Base-by-base conservation (phyloP, 2,113 vertebrate genomes). In the Etheostoma cragini region DNA sequence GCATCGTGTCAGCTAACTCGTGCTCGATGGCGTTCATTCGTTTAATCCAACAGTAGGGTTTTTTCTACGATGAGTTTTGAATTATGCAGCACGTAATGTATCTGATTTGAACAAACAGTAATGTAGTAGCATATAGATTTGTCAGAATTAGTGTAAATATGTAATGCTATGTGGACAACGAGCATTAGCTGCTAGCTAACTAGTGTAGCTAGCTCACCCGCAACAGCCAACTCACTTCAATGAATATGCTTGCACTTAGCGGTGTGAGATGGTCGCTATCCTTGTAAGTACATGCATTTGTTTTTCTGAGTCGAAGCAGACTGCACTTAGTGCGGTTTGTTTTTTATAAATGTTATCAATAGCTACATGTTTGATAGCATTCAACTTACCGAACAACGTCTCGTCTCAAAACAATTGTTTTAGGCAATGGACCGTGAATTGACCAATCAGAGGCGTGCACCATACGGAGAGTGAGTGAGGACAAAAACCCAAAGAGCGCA, bases 361-460 rank as follows among this genome's bases (percentile, higher is more conserved):
- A 47, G 54, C 26, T 13, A 47, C 2, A 13, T 38, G 38, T 64
- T 63, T 15, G 4, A 3, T 76, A 69, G 52, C 45, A 19, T 69
- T 42, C 54, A 33, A 89, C 84, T 87, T 17, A 93, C 92, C 22
- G 73, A 42, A 3, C 0, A 13, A 79, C 80, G 89, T 66, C 63
- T 42, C 38, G 38, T 0, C 1, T 72, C 22, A 21, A 53, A 67
- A 89, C 82, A 81, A 68, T 61, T 62, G 61, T 81, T 30, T 62
- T 56, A 3, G 10, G 24, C 52, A n/a, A 42, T 26, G 58, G 38
- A 53, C 1, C 5, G 50, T 11, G 1, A n/a, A 7, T 35, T 50
- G 72, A 72, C 92, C 91, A 93, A 93, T 93, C 88, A 91, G 53
- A 76, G 3, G 7, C 15, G 21, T 7, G 33, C 0, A 21, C 0